A percentile compares a stretch with the other conserved stretches of the same genome.
Evolutionary conservation across 2,888 invertebrate species (phyloP).

Genomic region (Oconnorella tubifera): DNA sequence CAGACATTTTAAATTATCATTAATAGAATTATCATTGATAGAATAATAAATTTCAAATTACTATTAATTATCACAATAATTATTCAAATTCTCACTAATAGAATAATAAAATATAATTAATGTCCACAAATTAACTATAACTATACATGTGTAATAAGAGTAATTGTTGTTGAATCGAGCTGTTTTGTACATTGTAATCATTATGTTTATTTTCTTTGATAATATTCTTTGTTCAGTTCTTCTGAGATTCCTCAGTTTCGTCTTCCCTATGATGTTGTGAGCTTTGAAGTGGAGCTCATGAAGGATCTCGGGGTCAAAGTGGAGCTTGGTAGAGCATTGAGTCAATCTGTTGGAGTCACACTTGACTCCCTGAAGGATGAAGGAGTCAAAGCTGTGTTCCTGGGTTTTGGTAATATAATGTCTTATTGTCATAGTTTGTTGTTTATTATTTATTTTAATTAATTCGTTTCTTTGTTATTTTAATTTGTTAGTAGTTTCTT

Average conservation of each 20-base stretch:
- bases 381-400: constrained; percentile 72
- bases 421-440: neutral
- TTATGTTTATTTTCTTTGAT: too few species aligned
- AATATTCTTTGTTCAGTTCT: too few species aligned
- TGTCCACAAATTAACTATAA: too few species aligned
- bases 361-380: constrained; percentile 65
- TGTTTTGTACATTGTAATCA: too few species aligned
- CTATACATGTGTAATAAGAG: too few species aligned
- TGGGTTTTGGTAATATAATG: constrained; percentile 70
- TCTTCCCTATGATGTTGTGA: constrained; percentile 83
- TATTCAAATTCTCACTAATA: too few species aligned
- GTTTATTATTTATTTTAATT: neutral
- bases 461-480: neutral
- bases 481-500: neutral
- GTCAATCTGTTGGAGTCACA: constrained; percentile 49
- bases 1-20: too few species aligned
- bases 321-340: constrained; percentile 8
- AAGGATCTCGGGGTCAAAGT: constrained; percentile 90
- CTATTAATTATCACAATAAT: too few species aligned
- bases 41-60: too few species aligned
- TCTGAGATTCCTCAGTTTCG: constrained; percentile 97
- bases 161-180: too few species aligned
- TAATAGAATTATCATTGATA: too few species aligned
- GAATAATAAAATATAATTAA: too few species aligned
- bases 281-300: constrained; percentile 86